Conservation (phyloP, 1,140 invertebrate species). For the Radopholus similis region DNA sequence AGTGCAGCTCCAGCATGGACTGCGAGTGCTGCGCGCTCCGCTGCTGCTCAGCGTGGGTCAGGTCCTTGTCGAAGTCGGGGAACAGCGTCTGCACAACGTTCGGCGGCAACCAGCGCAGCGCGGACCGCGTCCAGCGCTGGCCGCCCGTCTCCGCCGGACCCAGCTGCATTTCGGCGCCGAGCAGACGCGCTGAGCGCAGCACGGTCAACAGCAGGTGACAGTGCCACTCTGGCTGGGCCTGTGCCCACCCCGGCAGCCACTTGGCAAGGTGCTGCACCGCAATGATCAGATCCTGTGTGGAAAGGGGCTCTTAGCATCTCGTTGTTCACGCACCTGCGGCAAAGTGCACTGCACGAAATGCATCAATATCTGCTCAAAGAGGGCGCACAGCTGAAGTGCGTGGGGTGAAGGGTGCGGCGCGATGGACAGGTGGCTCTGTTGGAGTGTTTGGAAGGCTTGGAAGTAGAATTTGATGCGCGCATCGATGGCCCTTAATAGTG, state of each 20-base stretch:
- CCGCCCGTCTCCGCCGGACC: background rate
- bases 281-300: background rate
- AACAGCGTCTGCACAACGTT: background rate
- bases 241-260: background rate
- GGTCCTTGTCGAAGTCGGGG: background rate
- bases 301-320: too few relatives aligned
- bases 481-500: background rate
- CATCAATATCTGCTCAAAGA: background rate
- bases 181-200: constrained; percentile 1
- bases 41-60: background rate
- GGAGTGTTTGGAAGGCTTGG: background rate
- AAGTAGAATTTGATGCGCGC: background rate
- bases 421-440: background rate
- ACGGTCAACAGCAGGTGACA: background rate
- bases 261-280: background rate
- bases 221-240: background rate
- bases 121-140: constrained; percentile 4
- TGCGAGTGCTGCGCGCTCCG: background rate
- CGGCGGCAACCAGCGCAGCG: constrained; percentile 4
- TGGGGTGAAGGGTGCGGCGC: background rate
- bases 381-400: background rate
- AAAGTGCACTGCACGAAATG: constrained; percentile 13
- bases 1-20: background rate
- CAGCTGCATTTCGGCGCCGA: constrained; percentile 2
- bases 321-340: background rate